A percentile compares a stretch with the other conserved stretches of the same genome.
Conservation (phyloP, 2,888 invertebrate species). For the Habrosyne pyritoides region DNA sequence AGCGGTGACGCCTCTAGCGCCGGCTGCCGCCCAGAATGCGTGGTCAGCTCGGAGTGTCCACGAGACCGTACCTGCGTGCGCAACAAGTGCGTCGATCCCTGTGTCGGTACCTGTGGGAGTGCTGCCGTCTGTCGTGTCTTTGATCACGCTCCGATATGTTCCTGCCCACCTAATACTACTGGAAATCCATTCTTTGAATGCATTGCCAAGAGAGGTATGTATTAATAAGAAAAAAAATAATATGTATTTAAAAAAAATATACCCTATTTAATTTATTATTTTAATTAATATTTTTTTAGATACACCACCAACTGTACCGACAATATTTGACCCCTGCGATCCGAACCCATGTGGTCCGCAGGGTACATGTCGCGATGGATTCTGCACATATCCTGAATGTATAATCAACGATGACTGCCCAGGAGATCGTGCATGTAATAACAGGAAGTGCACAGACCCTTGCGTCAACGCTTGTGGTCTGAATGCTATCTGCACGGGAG, state of each 20-base stretch:
- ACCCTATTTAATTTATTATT: neutral
- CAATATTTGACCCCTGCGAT: slow-evolving; percentile 85
- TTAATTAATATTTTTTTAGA: slow-evolving; percentile 42
- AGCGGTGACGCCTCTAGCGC: slow-evolving; percentile 88
- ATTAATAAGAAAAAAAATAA: neutral
- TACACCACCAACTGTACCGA: slow-evolving; percentile 43
- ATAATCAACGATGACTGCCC: slow-evolving; percentile 94
- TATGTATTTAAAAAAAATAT: neutral
- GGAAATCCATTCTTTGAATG: slow-evolving; percentile 94
- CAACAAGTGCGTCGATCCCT: slow-evolving; percentile 91
- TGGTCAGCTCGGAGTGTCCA: slow-evolving; percentile 91
- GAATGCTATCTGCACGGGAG: slow-evolving; percentile 91
- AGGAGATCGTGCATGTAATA: slow-evolving; percentile 90
- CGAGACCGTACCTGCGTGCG: slow-evolving; percentile 90
- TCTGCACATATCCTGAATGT: slow-evolving; percentile 92
- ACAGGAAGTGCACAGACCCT: slow-evolving; percentile 93
- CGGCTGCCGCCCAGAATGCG: slow-evolving; percentile 93
- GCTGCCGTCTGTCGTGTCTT: slow-evolving; percentile 88
- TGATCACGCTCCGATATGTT: slow-evolving; percentile 87
- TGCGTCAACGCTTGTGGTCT: slow-evolving; percentile 92
- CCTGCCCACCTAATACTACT: slow-evolving; percentile 87
- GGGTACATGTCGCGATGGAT: slow-evolving; percentile 86
- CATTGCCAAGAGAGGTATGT: slow-evolving; percentile 49
- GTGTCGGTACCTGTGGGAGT: slow-evolving; percentile 91
- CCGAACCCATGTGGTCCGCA: slow-evolving; percentile 89